phyloP scores from a whole-genome alignment of 1,140 invertebrate genomes.

The Heliconius congener region DNA sequence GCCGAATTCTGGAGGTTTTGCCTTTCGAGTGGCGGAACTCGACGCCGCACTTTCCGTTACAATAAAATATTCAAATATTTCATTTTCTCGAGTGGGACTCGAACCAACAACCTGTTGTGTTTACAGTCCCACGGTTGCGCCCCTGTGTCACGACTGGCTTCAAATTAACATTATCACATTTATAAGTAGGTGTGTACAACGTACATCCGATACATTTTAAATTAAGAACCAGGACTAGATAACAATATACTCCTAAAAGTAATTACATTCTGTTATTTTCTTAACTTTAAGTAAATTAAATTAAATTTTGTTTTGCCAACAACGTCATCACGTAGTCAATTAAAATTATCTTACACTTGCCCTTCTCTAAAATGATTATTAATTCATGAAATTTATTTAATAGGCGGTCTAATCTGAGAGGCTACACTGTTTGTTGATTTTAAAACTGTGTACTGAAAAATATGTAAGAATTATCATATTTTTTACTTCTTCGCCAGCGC shows the following conservation, averaged over 20 bases:
- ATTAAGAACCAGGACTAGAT: neutral
- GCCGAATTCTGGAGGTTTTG: too few relatives aligned
- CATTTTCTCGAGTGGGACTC: too few relatives aligned
- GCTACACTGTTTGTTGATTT: neutral
- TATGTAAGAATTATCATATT: neutral
- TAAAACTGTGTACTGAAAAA: neutral
- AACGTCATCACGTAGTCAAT: constrained; percentile 58
- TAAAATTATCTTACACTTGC: constrained; percentile 51
- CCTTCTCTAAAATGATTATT: constrained; percentile 2
- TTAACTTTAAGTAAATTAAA: constrained; percentile 28
- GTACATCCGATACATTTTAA: too few relatives aligned
- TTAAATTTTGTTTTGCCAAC: constrained; percentile 54
- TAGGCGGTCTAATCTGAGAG: neutral
- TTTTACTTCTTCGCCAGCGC: neutral
- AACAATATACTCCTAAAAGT: neutral
- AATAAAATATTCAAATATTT: too few relatives aligned
- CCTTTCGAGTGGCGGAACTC: too few relatives aligned
- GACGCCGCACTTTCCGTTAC: too few relatives aligned
- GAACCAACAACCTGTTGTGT: too few relatives aligned
- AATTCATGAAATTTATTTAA: neutral
- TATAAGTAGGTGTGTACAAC: too few relatives aligned
- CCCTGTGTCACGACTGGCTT: too few relatives aligned
- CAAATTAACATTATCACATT: too few relatives aligned
- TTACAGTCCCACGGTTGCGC: too few relatives aligned
- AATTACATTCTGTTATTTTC: neutral